phyloP scores from a whole-genome alignment of 2,888 invertebrate species.

The Rotaria sp. region DNA sequence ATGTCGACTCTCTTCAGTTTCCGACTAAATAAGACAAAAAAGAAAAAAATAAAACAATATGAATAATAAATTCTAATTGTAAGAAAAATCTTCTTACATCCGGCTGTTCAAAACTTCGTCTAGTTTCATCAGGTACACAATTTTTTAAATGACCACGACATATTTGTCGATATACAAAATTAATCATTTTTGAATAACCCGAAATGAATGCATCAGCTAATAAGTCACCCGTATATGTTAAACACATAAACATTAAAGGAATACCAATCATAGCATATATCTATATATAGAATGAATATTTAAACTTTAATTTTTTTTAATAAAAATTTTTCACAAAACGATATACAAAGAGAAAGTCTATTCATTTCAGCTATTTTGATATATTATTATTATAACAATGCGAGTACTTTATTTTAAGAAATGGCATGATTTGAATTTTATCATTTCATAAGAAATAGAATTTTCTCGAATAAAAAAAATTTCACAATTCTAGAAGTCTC shows the following conservation, averaged over 20 bases:
- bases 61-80: neutral
- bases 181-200: conserved; percentile 37
- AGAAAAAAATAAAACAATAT: neutral
- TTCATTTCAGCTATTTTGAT: too few relatives aligned
- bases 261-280: conserved; percentile 42
- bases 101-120: neutral
- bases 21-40: conserved; percentile 6
- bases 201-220: conserved; percentile 41
- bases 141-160: conserved; percentile 33
- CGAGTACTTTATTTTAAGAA: too few relatives aligned
- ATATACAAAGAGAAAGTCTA: too few relatives aligned
- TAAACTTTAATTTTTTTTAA: too few relatives aligned
- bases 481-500: too few relatives aligned
- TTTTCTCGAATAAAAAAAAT: too few relatives aligned
- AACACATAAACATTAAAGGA: conserved; percentile 42
- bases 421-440: too few relatives aligned
- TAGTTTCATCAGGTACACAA: neutral
- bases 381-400: too few relatives aligned
- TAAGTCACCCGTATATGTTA: conserved; percentile 41
- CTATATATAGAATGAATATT: neutral
- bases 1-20: conserved; percentile 35
- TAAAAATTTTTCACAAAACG: too few relatives aligned
- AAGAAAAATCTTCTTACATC: neutral
- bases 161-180: conserved; percentile 33
- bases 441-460: too few relatives aligned